Evolutionary conservation across 2,888 invertebrate species (phyloP).

Genomic region (Cremastinae sp.): DNA sequence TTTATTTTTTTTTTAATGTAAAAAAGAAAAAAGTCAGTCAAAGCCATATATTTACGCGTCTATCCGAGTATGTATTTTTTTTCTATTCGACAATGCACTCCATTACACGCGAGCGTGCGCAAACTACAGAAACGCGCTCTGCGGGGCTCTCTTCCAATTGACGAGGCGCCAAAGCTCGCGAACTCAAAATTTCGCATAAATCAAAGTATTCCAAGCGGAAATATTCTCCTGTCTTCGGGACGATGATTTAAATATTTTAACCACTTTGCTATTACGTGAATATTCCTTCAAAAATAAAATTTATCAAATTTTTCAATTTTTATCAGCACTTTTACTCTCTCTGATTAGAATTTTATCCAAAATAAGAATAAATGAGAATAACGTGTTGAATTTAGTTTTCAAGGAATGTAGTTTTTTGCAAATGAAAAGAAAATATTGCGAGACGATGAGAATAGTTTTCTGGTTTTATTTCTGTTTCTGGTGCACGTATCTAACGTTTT

Average conservation of each 20-base stretch:
- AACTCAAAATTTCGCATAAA: conserved; percentile 31
- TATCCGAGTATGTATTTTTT: conserved; percentile 27
- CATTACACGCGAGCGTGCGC: conserved; percentile 54
- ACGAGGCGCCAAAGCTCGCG: conserved; percentile 41
- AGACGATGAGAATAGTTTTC: conserved; percentile 35
- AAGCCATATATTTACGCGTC: conserved; percentile 45
- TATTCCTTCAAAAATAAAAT: conserved; percentile 1
- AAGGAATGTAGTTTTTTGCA: not conserved
- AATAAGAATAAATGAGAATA: not conserved
- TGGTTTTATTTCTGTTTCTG: conserved; percentile 46
- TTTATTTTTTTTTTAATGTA: too few species aligned
- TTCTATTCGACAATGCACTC: conserved; percentile 53
- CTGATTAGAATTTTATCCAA: too few species aligned
- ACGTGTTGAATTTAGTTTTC: not conserved
- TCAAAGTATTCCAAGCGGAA: conserved; percentile 27
- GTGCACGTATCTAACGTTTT: conserved; percentile 66
- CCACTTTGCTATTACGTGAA: not conserved
- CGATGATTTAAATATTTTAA: conserved; percentile 12
- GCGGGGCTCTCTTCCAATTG: conserved; percentile 25
- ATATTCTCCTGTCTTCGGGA: not conserved
- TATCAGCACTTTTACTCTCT: too few species aligned
- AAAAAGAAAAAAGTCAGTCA: conserved; percentile 39
- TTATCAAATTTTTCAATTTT: not conserved
- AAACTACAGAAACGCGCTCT: conserved; percentile 11
- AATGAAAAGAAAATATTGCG: conserved; percentile 16